Conservation (phyloP, 2,888 invertebrate genomes). For the Vannuccia rotundouncinata region DNA sequence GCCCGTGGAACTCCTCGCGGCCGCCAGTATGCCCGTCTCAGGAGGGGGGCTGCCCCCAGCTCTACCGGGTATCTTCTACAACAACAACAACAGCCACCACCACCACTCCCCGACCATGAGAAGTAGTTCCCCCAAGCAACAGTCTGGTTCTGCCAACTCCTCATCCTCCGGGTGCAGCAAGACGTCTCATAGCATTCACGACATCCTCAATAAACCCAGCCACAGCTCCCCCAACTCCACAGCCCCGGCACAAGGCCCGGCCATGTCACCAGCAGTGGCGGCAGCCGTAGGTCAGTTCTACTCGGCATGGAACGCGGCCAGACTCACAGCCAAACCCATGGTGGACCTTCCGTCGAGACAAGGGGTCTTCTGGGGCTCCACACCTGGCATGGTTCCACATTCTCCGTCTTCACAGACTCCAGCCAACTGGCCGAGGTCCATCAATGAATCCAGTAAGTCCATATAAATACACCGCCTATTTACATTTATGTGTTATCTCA, state of each 20-base stretch:
- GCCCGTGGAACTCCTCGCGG: not conserved
- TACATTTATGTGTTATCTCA: too few species aligned
- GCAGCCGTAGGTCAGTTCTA: conserved; percentile 10
- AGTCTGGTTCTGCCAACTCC: not conserved
- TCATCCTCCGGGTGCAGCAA: not conserved
- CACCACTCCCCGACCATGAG: not conserved
- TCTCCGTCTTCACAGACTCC: not conserved
- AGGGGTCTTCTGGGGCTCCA: not conserved
- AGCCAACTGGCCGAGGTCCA: not conserved
- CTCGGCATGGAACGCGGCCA: not conserved
- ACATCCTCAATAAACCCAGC: conserved; percentile 5
- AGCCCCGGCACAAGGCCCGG: not conserved
- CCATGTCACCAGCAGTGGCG: not conserved
- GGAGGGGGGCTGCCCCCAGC: not conserved
- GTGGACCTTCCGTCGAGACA: not conserved
- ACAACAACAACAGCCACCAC: not conserved
- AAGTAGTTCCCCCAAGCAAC: not conserved
- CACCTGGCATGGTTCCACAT: not conserved
- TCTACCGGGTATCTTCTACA: not conserved
- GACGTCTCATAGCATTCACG: conserved; percentile 9
- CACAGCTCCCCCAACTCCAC: not conserved
- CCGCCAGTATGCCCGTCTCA: not conserved
- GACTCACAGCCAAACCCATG: not conserved
- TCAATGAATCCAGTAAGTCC: conserved; percentile 1
- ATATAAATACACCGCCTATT: too few species aligned